Evolutionary conservation across 2,888 invertebrate species (phyloP).

Genomic region (Hirtodrosophila histrioides): DNA sequence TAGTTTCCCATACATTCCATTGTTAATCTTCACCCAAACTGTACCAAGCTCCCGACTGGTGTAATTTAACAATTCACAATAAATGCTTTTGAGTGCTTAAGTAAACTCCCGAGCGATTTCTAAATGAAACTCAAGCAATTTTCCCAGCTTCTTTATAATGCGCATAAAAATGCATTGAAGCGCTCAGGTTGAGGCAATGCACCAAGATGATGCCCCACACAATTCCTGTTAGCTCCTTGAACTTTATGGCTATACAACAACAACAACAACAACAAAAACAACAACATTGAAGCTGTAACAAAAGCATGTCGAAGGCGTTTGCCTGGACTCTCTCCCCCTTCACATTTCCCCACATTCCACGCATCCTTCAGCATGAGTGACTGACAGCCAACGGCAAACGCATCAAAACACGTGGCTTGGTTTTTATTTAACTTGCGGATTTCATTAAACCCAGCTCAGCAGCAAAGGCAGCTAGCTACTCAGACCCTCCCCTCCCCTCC

Average conservation of each 20-base stretch:
- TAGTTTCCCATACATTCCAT: constrained; percentile 16
- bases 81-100: constrained; percentile 32
- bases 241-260: constrained; percentile 49
- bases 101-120: constrained; percentile 22
- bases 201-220: constrained; percentile 21
- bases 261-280: constrained; percentile 17
- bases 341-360: constrained; percentile 3
- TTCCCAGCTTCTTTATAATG: constrained; percentile 36
- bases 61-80: constrained; percentile 32
- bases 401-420: constrained; percentile 45
- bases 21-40: neutral
- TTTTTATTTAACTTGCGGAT: constrained; percentile 57
- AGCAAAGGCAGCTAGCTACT: constrained; percentile 45
- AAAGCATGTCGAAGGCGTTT: constrained; percentile 51
- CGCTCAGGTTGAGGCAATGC: constrained; percentile 14
- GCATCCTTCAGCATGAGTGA: constrained; percentile 38
- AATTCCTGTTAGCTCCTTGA: constrained; percentile 53
- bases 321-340: constrained; percentile 22
- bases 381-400: constrained; percentile 39
- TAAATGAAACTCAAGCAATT: constrained; percentile 47
- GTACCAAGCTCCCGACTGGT: neutral
- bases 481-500: constrained; percentile 34
- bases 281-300: constrained; percentile 18
- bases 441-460: constrained; percentile 53
- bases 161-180: constrained; percentile 54